Base-by-base conservation (phyloP, 2,888 invertebrate species). In the Troides aeacus region DNA sequence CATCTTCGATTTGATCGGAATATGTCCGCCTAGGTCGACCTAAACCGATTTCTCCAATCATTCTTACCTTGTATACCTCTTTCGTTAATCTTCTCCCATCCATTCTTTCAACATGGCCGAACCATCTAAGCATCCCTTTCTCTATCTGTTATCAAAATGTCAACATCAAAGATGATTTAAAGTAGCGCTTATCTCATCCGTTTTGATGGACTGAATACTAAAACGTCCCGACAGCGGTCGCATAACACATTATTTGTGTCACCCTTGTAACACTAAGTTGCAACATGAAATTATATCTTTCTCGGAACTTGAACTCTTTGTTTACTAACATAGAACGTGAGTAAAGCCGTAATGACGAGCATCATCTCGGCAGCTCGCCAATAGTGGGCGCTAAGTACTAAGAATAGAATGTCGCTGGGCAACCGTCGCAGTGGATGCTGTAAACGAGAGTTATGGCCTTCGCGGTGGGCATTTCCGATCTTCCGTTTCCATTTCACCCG, bases 311-410 rank as follows among this genome's bases (percentile, higher is more conserved):
- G 70, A 68, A 73, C 75, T 83, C 85, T 88, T 90, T 90, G 89
- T 90, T 90, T 90, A 89, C 88, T 81, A 89, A 90, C 90, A 89
- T 87, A 87, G 88, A 86, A 81, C 80, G 87, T 90, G 90, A 90
- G 88, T 90, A 89, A 90, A 83, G 83, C 77, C 72, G 73, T 75
- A 77, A 79, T 79, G 78, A 76, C 75, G 78, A 77, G 76, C 78
- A 74, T 77, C 79, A 79, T 79, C 88, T 89, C 88, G 91, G 91
- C 91, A 90, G 78, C 83, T 84, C 84, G 91, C 91, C 91, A 91
- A 87, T 81, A 91, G 90, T 90, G 89, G 90, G 89, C 90, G 89
- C 88, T 89, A 81, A 76, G 62, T 78, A 79, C 84, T 85, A 67
- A 77, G 88, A 90, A 89, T 90, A 91, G 86, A 88, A 78, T 88